These are phyloP conservation scores for Drosophila maculinotata DNA, from an alignment of 2,888 invertebrate species.

Conservation along the genomic window DNA sequence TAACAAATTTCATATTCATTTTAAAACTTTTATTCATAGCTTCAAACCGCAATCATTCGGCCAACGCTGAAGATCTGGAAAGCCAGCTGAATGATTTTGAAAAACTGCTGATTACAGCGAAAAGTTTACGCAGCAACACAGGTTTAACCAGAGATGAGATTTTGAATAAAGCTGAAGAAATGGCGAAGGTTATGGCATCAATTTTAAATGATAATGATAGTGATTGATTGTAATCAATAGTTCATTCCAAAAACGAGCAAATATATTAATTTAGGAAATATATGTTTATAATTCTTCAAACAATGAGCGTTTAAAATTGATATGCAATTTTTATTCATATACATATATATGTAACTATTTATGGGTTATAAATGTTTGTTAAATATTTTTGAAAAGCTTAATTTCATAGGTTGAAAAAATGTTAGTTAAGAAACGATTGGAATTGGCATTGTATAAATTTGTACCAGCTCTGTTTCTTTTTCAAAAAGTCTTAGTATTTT, in stretches of 20 bases:
- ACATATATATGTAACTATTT: no score
- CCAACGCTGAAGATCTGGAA: slow-evolving; percentile 55
- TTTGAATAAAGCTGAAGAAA: slow-evolving; percentile 60
- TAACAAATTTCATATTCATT: background rate
- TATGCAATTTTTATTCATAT: no score
- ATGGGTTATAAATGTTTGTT: no score
- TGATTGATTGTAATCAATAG: slow-evolving; percentile 44
- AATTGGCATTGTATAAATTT: no score
- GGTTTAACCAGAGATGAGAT: slow-evolving; percentile 62
- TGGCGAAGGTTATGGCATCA: slow-evolving; percentile 62
- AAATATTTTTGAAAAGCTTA: no score
- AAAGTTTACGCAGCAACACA: slow-evolving; percentile 59
- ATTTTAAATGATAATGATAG: slow-evolving; percentile 69
- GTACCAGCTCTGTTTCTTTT: no score
- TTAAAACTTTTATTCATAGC: slow-evolving; percentile 4
- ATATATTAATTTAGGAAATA: background rate
- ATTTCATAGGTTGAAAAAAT: no score
- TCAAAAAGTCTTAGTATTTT: no score
- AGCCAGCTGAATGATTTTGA: slow-evolving; percentile 67
- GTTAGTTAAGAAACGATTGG: no score
- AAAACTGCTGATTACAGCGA: slow-evolving; percentile 63
- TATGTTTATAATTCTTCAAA: background rate
- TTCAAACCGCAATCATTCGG: slow-evolving; percentile 24
- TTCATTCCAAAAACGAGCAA: slow-evolving; percentile 4
- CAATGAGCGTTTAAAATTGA: no score